Evolutionary conservation across 2,113 vertebrate species (phyloP).

Genomic region (Sphyrna mokarran): DNA sequence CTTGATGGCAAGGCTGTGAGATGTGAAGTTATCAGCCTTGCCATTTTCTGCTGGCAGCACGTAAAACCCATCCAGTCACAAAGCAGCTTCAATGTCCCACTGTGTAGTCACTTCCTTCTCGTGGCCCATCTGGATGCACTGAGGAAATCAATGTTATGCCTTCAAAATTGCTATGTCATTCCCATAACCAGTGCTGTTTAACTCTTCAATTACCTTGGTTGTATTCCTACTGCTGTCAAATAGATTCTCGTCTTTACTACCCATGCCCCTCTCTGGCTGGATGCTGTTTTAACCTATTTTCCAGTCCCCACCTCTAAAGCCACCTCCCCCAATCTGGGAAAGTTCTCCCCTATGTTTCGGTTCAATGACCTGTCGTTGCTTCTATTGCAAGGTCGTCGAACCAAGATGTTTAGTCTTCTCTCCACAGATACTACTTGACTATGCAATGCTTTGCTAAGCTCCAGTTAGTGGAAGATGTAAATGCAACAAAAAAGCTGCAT

Average conservation of each 20-base stretch:
- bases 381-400: neutral
- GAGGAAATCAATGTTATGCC: too few species aligned
- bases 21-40: too few species aligned
- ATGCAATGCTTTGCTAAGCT: neutral
- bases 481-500: neutral
- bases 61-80: too few species aligned
- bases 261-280: neutral
- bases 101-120: too few species aligned
- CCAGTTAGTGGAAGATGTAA: neutral
- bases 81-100: too few species aligned
- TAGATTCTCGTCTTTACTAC: neutral
- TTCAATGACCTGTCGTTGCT: neutral
- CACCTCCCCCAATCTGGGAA: neutral
- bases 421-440: neutral
- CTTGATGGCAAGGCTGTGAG: too few species aligned
- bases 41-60: too few species aligned
- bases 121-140: too few species aligned
- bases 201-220: too few species aligned
- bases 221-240: too few species aligned
- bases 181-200: too few species aligned
- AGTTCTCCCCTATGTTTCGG: neutral
- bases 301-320: neutral
- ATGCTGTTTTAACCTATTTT: neutral
- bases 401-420: neutral
- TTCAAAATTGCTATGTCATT: too few species aligned